Conservation (phyloP, 64 coral and sea anemone species). For the Porites australiensis region DNA sequence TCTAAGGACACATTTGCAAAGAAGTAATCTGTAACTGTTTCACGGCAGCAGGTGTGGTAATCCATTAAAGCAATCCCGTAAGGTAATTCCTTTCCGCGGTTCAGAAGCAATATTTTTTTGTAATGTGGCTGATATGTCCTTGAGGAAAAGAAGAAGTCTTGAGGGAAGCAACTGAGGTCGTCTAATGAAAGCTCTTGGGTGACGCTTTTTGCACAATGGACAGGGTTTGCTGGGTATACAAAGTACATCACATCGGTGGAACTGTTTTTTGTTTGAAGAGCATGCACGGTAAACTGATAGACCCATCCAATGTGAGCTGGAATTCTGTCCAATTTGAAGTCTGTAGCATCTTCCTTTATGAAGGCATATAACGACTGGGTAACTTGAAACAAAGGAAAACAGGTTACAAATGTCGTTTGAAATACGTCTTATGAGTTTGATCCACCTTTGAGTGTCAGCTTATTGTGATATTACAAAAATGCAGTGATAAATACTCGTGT, state of each 20-base stretch:
- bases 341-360: conserved; percentile 25
- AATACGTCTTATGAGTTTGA: too few species aligned
- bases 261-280: conserved; percentile 23
- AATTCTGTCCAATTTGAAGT: conserved; percentile 58
- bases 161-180: conserved; percentile 12
- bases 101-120: conserved; percentile 20
- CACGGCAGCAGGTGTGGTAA: conserved; percentile 7
- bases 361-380: conserved; percentile 12
- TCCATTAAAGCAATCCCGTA: not conserved
- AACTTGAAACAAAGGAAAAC: not conserved
- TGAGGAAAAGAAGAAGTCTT: conserved; percentile 66
- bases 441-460: too few species aligned
- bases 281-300: conserved; percentile 55
- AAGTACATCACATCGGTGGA: conserved; percentile 54
- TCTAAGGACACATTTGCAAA: conserved; percentile 52
- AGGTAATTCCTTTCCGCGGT: not conserved
- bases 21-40: conserved; percentile 14
- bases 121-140: conserved; percentile 5
- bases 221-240: conserved; percentile 21
- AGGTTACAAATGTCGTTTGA: too few species aligned
- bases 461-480: too few species aligned
- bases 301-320: conserved; percentile 49
- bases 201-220: conserved; percentile 13
- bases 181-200: conserved; percentile 3
- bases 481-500: not conserved